Evolutionary conservation across 2,888 invertebrate species (phyloP).

Genomic region (Agapostemon virescens): DNA sequence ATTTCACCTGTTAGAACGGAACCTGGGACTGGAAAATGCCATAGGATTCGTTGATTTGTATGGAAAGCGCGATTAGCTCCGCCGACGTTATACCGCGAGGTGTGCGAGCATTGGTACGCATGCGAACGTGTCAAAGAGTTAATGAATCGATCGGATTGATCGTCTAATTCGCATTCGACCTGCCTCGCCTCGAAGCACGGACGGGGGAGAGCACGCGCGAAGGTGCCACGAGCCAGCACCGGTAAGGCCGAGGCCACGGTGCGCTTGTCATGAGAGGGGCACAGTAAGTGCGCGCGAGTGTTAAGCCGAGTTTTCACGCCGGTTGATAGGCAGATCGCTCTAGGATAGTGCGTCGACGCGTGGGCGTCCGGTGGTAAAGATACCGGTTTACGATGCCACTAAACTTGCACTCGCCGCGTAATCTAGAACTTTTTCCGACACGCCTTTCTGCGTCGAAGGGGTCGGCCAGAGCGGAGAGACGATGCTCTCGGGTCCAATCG

Average conservation of each 20-base stretch:
- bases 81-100: not conserved
- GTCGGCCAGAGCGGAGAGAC: conserved; percentile 38
- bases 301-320: conserved; percentile 74
- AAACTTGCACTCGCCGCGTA: conserved; percentile 76
- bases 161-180: conserved; percentile 11
- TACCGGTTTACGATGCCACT: conserved; percentile 80
- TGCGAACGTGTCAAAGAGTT: conserved; percentile 2
- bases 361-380: conserved; percentile 76
- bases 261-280: conserved; percentile 57
- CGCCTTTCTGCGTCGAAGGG: conserved; percentile 65
- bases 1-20: no score
- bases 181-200: conserved; percentile 18
- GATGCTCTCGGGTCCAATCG: conserved; percentile 60
- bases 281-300: conserved; percentile 64
- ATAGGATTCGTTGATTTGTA: not conserved
- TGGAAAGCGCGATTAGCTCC: no score
- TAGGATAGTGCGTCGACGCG: conserved; percentile 72
- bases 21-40: not conserved
- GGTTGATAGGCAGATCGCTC: conserved; percentile 79
- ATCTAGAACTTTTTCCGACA: conserved; percentile 73
- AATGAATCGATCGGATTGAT: conserved; percentile 8
- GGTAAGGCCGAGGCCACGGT: conserved; percentile 57
- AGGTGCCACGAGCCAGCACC: conserved; percentile 39
- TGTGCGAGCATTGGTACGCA: not conserved
- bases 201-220: conserved; percentile 29